Conservation (phyloP, 2,797 vertebrate genomes). For the Sternarchorhynchus goeldii region DNA sequence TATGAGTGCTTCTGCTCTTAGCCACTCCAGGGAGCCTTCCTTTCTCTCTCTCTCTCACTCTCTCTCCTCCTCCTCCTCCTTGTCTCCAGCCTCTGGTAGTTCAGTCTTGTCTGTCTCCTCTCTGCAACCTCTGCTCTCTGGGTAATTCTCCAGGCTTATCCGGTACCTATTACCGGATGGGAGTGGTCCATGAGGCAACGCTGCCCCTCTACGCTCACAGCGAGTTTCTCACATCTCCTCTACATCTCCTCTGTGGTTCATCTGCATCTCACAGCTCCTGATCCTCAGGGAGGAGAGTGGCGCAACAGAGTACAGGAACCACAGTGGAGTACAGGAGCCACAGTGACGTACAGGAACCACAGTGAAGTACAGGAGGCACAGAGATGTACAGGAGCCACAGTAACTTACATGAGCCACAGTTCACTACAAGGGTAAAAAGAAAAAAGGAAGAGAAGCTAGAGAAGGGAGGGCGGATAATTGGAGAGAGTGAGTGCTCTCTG, state of each 20-base stretch:
- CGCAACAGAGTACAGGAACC: neutral
- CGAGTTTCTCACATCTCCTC: slow-evolving; percentile 56
- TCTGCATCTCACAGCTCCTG: slow-evolving; percentile 42
- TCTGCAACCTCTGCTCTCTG: neutral
- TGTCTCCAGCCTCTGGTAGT: neutral
- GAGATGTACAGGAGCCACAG: too few relatives aligned
- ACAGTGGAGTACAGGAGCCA: too few relatives aligned
- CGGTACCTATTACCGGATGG: slow-evolving; percentile 8
- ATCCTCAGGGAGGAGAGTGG: slow-evolving; percentile 45
- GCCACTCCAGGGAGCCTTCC: slow-evolving; percentile 1
- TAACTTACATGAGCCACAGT: too few relatives aligned
- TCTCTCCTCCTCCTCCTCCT: too few relatives aligned
- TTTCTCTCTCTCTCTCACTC: too few relatives aligned
- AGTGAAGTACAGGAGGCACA: too few relatives aligned
- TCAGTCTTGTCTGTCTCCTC: neutral
- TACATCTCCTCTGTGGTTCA: slow-evolving; percentile 49
- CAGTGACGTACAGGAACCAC: too few relatives aligned
- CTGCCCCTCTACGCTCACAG: slow-evolving; percentile 2
- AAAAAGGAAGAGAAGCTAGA: too few relatives aligned
- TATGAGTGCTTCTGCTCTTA: too few relatives aligned
- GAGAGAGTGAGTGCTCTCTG: neutral
- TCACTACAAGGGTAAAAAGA: neutral
- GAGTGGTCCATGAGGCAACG: neutral
- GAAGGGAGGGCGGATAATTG: neutral
- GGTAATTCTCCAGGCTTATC: neutral